Conservation (phyloP, 2,888 invertebrate genomes). For the Drosophila tanythrix region DNA sequence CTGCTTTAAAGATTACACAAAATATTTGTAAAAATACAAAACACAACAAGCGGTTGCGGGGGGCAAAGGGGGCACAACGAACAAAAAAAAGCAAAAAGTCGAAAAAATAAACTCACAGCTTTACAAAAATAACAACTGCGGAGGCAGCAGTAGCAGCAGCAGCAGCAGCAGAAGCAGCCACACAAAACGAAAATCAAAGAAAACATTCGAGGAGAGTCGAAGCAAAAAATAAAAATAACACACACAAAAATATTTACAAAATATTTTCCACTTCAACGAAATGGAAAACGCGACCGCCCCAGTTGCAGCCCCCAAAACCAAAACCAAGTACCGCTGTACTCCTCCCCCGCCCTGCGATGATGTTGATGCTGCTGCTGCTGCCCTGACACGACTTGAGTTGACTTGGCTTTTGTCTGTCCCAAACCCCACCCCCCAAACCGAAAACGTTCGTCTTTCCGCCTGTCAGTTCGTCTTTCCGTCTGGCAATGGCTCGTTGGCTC, state of each 20-base stretch:
- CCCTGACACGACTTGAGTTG: constrained; percentile 65
- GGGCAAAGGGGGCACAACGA: not conserved
- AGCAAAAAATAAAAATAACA: constrained; percentile 41
- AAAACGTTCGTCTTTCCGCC: constrained; percentile 34
- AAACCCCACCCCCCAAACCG: not conserved
- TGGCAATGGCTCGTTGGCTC: constrained; percentile 75
- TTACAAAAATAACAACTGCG: constrained; percentile 79
- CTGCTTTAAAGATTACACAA: constrained; percentile 82
- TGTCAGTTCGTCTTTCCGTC: constrained; percentile 57
- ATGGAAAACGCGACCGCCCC: constrained; percentile 80
- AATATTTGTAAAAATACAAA: constrained; percentile 79
- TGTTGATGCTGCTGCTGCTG: constrained; percentile 22
- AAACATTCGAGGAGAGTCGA: constrained; percentile 30
- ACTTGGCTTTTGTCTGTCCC: constrained; percentile 75
- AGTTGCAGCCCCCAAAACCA: constrained; percentile 48
- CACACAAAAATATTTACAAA: constrained; percentile 80
- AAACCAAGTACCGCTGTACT: not conserved
- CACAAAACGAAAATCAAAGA: constrained; percentile 53
- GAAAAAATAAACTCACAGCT: constrained; percentile 73
- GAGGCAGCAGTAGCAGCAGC: constrained; percentile 54
- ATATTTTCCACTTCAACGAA: constrained; percentile 82
- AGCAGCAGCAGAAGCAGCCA: constrained; percentile 68
- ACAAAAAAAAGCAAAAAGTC: constrained; percentile 20
- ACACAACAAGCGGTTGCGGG: constrained; percentile 55
- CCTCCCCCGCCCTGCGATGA: not conserved